phyloP scores from a whole-genome alignment of 2,797 vertebrate species.

The Channallabes apus region DNA sequence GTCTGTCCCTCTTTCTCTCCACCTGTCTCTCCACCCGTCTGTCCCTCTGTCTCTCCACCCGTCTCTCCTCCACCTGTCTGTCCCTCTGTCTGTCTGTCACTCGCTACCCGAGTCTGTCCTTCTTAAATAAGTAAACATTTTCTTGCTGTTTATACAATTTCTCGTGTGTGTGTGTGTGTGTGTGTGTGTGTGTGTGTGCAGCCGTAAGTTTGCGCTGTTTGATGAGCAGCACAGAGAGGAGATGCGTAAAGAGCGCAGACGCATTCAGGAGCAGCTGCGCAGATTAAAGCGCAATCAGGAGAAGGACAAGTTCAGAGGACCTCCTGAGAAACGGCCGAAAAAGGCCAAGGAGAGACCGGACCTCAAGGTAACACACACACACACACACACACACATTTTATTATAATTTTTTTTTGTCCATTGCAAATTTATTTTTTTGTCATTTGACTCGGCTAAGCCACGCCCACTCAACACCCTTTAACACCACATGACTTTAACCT shows the following conservation, averaged over 20 bases:
- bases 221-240: slow-evolving; percentile 98
- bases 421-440: not conserved
- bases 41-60: not conserved
- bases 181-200: slow-evolving; percentile 57
- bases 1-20: slow-evolving; percentile 63
- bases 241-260: slow-evolving; percentile 93
- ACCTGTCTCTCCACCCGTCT: not conserved
- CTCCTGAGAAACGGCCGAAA: slow-evolving; percentile 96
- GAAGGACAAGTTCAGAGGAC: slow-evolving; percentile 95
- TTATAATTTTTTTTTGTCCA: not conserved
- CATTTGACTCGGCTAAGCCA: not conserved
- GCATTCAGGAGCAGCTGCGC: slow-evolving; percentile 95
- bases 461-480: not conserved
- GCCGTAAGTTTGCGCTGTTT: slow-evolving; percentile 94
- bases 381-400: not conserved
- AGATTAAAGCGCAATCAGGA: slow-evolving; percentile 95
- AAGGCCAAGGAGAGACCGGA: slow-evolving; percentile 97
- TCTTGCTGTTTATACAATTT: not conserved
- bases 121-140: not conserved
- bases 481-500: not conserved
- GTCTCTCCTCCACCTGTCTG: not conserved
- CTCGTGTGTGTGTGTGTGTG: slow-evolving; percentile 15
- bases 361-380: slow-evolving; percentile 90
- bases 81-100: not conserved
- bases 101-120: not conserved